phyloP scores from a whole-genome alignment of 1,140 invertebrate genomes.

The Melipona quadrifasciata region DNA sequence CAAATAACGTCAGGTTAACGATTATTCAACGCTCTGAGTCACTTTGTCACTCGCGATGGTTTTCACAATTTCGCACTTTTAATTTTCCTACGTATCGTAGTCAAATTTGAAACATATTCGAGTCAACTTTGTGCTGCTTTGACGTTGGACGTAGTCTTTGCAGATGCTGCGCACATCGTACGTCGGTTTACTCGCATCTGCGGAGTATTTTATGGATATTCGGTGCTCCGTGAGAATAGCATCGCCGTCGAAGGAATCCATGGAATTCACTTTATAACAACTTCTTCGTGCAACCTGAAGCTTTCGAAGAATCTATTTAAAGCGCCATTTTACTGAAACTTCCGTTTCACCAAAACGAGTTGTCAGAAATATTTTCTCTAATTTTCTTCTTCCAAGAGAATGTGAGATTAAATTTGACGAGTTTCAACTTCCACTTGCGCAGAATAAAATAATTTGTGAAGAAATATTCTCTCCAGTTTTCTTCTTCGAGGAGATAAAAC shows the following conservation, averaged over 20 bases:
- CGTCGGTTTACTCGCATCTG: constrained; percentile 30
- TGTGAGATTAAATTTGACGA: neutral
- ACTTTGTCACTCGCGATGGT: neutral
- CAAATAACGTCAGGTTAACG: neutral
- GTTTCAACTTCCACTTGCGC: neutral
- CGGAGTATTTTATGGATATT: constrained; percentile 52
- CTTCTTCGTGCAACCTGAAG: constrained; percentile 8
- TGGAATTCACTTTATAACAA: constrained; percentile 61
- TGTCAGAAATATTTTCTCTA: no score
- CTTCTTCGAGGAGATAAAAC: no score
- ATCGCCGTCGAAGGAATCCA: constrained; percentile 47
- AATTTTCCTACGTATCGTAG: neutral
- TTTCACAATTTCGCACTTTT: neutral
- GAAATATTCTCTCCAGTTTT: no score
- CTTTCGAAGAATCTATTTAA: constrained; percentile 5
- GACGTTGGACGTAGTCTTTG: neutral
- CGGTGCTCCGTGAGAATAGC: constrained; percentile 61
- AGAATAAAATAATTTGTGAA: no score
- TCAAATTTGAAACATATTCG: neutral
- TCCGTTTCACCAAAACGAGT: neutral
- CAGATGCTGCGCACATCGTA: neutral
- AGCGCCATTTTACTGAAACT: neutral
- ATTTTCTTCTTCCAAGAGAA: neutral
- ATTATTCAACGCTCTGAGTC: neutral
- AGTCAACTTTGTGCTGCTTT: neutral